A percentile compares a stretch with the other conserved stretches of the same genome.
phyloP scores from a whole-genome alignment of 2,888 invertebrate species.

The Schrankia costaestrigalis region DNA sequence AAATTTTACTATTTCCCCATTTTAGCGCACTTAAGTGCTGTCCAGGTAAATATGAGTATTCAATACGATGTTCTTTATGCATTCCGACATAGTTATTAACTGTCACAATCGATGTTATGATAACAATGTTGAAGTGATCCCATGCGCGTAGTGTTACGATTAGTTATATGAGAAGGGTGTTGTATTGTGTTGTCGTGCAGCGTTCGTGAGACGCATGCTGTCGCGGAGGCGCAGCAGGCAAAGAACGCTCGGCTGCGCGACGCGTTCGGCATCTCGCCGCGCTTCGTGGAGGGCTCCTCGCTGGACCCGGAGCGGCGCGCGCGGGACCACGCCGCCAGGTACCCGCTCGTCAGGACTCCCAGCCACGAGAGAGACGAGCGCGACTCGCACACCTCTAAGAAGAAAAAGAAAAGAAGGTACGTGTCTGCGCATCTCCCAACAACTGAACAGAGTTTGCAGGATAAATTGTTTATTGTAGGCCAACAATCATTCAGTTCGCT shows the following conservation, averaged over 20 bases:
- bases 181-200: slow-evolving; percentile 65
- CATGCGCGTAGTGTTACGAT: background rate
- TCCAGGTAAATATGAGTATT: slow-evolving; percentile 70
- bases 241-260: slow-evolving; percentile 96
- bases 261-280: slow-evolving; percentile 96
- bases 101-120: slow-evolving; percentile 3
- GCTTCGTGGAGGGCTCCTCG: slow-evolving; percentile 96
- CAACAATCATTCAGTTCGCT: too few relatives aligned
- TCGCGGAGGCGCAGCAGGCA: slow-evolving; percentile 97
- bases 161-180: slow-evolving; percentile 4
- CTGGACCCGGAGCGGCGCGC: slow-evolving; percentile 88
- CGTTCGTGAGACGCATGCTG: slow-evolving; percentile 96
- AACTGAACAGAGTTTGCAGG: too few relatives aligned
- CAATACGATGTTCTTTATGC: slow-evolving; percentile 8
- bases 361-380: slow-evolving; percentile 81
- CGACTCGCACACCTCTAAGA: slow-evolving; percentile 77
- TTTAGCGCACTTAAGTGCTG: slow-evolving; percentile 77
- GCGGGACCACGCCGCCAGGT: slow-evolving; percentile 78
- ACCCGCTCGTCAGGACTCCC: slow-evolving; percentile 89
- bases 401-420: slow-evolving; percentile 88
- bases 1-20: slow-evolving; percentile 62
- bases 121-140: slow-evolving; percentile 6
- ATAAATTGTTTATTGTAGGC: too few relatives aligned
- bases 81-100: slow-evolving; percentile 2
- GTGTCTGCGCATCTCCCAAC: too few relatives aligned